Evolutionary conservation across 2,888 invertebrate genomes (phyloP).

Genomic region (Pseudoips prasinana): DNA sequence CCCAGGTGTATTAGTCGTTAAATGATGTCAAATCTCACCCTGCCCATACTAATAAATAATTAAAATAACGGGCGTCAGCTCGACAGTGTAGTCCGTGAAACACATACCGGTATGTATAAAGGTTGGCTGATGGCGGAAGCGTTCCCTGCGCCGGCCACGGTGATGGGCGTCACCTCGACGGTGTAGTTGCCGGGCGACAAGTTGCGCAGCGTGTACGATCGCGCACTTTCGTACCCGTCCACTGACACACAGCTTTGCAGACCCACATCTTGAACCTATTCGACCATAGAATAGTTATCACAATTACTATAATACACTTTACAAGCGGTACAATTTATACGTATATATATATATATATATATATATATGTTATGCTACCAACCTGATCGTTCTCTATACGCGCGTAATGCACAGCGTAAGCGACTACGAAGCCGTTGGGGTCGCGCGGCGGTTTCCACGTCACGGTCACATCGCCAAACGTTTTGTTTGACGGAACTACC

Average conservation of each 20-base stretch:
- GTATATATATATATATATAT: too few species aligned
- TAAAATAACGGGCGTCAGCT: too few species aligned
- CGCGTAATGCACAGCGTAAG: slow-evolving; percentile 90
- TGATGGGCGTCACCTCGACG: slow-evolving; percentile 88
- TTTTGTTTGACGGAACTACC: slow-evolving; percentile 65
- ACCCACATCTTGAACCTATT: slow-evolving; percentile 73
- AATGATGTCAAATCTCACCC: too few species aligned
- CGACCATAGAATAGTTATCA: background rate
- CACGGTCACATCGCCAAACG: slow-evolving; percentile 83
- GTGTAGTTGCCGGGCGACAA: slow-evolving; percentile 92
- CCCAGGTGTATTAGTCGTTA: too few species aligned
- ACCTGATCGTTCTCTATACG: slow-evolving; percentile 79
- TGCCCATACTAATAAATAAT: too few species aligned
- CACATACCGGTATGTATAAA: slow-evolving; percentile 85
- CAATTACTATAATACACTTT: too few species aligned
- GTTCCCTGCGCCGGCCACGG: slow-evolving; percentile 88
- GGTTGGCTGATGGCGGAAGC: slow-evolving; percentile 76
- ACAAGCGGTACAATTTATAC: too few species aligned
- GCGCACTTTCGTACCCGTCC: slow-evolving; percentile 78
- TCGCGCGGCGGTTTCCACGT: slow-evolving; percentile 90
- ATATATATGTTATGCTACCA: background rate
- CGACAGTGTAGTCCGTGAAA: too few species aligned
- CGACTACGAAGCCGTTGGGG: slow-evolving; percentile 94
- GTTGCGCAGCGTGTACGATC: slow-evolving; percentile 77
- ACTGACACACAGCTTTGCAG: slow-evolving; percentile 86